phyloP scores from a whole-genome alignment of 2,797 vertebrate genomes.

The Tiaroga cobitis region DNA sequence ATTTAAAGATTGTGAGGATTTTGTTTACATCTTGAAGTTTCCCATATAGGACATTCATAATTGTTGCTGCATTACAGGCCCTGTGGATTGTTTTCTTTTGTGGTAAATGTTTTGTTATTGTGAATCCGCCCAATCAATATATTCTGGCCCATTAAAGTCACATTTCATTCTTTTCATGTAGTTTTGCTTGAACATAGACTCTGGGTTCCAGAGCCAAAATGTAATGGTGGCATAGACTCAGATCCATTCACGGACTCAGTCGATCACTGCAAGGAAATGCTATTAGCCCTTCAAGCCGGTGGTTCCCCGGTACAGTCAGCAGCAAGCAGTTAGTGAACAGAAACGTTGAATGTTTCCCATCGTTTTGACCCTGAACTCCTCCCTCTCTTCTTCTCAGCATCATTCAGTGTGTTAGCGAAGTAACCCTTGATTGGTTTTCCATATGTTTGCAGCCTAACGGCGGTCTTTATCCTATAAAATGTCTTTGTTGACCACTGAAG shows the following conservation, averaged over 20 bases:
- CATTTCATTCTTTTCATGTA: constrained; percentile 21
- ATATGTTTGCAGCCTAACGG: constrained; percentile 33
- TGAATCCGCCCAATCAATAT: constrained; percentile 9
- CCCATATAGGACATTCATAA: background rate
- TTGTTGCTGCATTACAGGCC: constrained; percentile 2
- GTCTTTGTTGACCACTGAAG: constrained; percentile 44
- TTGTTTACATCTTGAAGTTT: background rate
- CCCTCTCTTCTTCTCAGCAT: constrained; percentile 35
- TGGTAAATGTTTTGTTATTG: background rate
- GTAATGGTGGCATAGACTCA: constrained; percentile 14
- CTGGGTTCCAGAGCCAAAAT: constrained; percentile 26
- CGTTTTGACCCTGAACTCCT: constrained; percentile 54
- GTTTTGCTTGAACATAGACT: constrained; percentile 2
- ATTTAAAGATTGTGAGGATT: background rate
- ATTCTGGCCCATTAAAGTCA: constrained; percentile 3
- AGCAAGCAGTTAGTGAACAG: constrained; percentile 44
- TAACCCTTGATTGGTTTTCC: constrained; percentile 57
- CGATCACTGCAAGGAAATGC: constrained; percentile 39
- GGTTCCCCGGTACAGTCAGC: constrained; percentile 22
- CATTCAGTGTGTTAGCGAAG: constrained; percentile 41
- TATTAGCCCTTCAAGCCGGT: constrained; percentile 42
- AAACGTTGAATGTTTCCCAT: constrained; percentile 53
- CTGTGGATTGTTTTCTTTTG: background rate
- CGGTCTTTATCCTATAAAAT: constrained; percentile 39
- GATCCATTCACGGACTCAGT: constrained; percentile 32